A percentile compares a stretch with the other conserved stretches of the same genome.
phyloP scores from a whole-genome alignment of 2,797 vertebrate genomes.

The Mus spretus region DNA sequence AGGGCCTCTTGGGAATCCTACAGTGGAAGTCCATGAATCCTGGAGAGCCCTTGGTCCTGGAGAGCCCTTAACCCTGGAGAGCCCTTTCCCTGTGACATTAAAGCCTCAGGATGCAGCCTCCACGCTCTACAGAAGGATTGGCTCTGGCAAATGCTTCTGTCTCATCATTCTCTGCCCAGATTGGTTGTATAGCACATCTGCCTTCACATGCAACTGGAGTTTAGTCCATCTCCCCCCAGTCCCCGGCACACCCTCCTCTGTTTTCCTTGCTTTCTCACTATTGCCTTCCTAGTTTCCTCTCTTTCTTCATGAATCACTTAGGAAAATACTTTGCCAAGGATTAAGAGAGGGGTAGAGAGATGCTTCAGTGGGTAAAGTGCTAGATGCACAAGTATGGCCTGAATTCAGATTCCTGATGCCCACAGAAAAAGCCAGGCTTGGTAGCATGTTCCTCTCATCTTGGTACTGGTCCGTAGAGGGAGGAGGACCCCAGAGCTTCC shows the following conservation, averaged over 20 bases:
- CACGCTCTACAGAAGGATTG: neutral
- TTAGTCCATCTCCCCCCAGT: neutral
- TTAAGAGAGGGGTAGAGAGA: neutral
- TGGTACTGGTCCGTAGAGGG: too few relatives aligned
- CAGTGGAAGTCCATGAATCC: neutral
- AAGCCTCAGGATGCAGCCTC: neutral
- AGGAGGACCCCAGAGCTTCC: neutral
- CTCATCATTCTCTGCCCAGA: neutral
- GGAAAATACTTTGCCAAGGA: neutral
- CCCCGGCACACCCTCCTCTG: neutral
- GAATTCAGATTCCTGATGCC: neutral
- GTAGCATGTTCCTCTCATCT: neutral
- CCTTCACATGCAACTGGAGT: neutral
- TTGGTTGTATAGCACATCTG: neutral
- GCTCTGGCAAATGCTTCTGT: neutral
- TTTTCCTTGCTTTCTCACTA: neutral
- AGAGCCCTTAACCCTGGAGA: neutral
- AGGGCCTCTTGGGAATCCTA: neutral
- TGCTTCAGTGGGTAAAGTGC: neutral
- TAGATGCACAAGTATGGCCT: neutral
- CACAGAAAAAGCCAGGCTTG: neutral
- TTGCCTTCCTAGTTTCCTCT: neutral
- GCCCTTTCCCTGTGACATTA: neutral
- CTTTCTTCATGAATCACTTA: conserved; percentile 10
- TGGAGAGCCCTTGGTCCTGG: neutral